Percentiles rank a stretch among this genome's conserved stretches.
phyloP scores from a whole-genome alignment of 2,797 vertebrate genomes.

The Thaleichthys pacificus region DNA sequence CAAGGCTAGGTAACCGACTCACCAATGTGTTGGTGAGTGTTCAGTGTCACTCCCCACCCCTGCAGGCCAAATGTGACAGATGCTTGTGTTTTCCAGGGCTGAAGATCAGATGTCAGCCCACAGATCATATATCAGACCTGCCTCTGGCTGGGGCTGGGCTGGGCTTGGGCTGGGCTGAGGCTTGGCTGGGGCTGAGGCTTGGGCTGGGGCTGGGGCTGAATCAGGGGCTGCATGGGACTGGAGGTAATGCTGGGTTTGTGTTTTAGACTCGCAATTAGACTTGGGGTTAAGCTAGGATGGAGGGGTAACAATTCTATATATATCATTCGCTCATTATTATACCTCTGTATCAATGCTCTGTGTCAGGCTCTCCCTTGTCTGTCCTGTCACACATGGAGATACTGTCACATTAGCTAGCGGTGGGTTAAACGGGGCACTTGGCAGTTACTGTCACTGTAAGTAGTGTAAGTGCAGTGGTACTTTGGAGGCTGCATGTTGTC shows the following conservation, averaged over 20 bases:
- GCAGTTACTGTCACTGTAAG: slow-evolving; percentile 33
- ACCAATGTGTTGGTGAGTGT: slow-evolving; percentile 26
- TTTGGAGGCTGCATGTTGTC: slow-evolving; percentile 13
- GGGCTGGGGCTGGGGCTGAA: not conserved
- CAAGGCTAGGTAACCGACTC: slow-evolving; percentile 30
- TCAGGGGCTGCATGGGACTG: not conserved
- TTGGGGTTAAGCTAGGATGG: too few species aligned
- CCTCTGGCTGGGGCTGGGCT: slow-evolving; percentile 26
- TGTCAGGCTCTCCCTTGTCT: not conserved
- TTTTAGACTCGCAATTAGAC: not conserved
- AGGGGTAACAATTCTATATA: not conserved
- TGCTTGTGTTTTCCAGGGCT: slow-evolving; percentile 59
- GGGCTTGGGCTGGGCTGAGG: slow-evolving; percentile 26
- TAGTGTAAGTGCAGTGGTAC: slow-evolving; percentile 33
- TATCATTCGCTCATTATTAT: too few species aligned
- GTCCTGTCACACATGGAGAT: slow-evolving; percentile 2
- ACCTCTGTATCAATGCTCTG: not conserved
- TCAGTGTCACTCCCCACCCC: slow-evolving; percentile 45
- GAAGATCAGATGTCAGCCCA: slow-evolving; percentile 59
- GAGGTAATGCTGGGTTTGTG: not conserved
- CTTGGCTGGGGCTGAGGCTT: slow-evolving; percentile 2
- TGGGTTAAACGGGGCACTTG: slow-evolving; percentile 16
- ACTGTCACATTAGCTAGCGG: slow-evolving; percentile 25
- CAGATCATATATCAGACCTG: slow-evolving; percentile 59
- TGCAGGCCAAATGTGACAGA: slow-evolving; percentile 50